Conservation (phyloP, 2,797 vertebrate genomes). For the Xenentodon cancila region DNA sequence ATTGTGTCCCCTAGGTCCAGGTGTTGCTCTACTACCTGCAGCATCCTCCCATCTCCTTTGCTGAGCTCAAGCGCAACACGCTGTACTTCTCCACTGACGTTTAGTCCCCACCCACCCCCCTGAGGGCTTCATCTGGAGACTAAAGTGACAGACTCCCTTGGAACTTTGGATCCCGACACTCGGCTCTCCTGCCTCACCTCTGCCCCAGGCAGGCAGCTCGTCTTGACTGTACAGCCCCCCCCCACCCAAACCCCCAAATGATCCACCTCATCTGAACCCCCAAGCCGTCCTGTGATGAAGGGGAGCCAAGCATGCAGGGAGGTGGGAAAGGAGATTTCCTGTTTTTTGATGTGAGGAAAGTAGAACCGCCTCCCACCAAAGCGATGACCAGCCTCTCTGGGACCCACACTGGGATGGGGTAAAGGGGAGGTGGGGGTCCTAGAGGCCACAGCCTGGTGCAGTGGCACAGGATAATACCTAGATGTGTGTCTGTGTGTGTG, state of each 20-base stretch:
- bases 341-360: constrained; percentile 12
- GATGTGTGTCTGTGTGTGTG: too few relatives aligned
- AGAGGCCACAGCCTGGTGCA: constrained; percentile 35
- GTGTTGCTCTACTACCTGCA: constrained; percentile 99
- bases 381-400: constrained; percentile 40
- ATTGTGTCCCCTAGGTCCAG: constrained; percentile 86
- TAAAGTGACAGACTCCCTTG: constrained; percentile 44
- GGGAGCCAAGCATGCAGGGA: constrained; percentile 17
- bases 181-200: constrained; percentile 44
- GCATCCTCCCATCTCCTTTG: constrained; percentile 93
- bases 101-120: constrained; percentile 73
- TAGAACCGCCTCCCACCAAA: constrained; percentile 48
- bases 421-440: background rate
- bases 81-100: constrained; percentile 98
- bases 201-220: constrained; percentile 58
- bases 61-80: constrained; percentile 96
- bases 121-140: constrained; percentile 42
- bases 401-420: constrained; percentile 25
- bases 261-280: background rate
- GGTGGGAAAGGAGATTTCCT: constrained; percentile 42
- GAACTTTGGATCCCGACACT: constrained; percentile 37
- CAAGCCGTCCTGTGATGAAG: constrained; percentile 22
- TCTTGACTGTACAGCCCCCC: constrained; percentile 68
- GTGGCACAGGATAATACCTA: constrained; percentile 31
- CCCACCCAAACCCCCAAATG: constrained; percentile 1